Evolutionary conservation across 2,888 invertebrate species (phyloP), one percentile per base, ranked within the genome.

Genomic region (Leucophenga maculata): DNA sequence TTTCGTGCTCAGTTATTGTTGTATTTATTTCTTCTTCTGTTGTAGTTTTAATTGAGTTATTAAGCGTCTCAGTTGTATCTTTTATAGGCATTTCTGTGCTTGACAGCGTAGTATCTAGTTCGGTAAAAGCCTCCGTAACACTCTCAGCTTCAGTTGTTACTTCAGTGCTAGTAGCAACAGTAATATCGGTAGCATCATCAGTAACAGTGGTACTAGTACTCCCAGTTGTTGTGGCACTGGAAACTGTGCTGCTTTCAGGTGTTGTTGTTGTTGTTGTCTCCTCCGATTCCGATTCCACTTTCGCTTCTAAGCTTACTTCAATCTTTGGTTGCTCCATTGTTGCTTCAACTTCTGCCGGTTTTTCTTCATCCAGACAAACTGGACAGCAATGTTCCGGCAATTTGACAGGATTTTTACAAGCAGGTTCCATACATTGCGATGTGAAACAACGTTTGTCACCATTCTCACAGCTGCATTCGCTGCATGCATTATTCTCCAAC

Each of bases 311-410:
- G 39, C 16, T 22, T 3, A 44, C 54, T 11, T 64, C 31, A 9
- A 14, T 26, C 26, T 26, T 26, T 26, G 2, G 3, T 26, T 26
- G 3, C 46, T 55, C 50, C 46, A 46, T 14, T 8, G 2, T 46
- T 13, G 2, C 50, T n/a, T n/a, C 50, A 1, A 18, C 16, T 8
- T 50, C 50, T 16, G 13, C 16, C 13, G 48, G 14, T 8, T 6
- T 16, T 50, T 18, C 16, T 8, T 8, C n/a, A 50, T n/a, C 16
- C 8, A 50, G 1, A 62, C 88, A 88, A 20, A 78, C 72, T 3
- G 79, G 79, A 73, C 88, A 88, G 71, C 88, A 88, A 18, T 75
- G 73, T 4, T 84, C 84, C 0, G 74, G 73, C 3, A 77, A 26
- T 62, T 75, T 80, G 2, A 80, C 57, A 16, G 82, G 81, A 68